Percentiles rank a stretch among this genome's conserved stretches.
Evolutionary conservation across 2,797 vertebrate genomes (phyloP).

Genomic region (Macropodus opercularis): DNA sequence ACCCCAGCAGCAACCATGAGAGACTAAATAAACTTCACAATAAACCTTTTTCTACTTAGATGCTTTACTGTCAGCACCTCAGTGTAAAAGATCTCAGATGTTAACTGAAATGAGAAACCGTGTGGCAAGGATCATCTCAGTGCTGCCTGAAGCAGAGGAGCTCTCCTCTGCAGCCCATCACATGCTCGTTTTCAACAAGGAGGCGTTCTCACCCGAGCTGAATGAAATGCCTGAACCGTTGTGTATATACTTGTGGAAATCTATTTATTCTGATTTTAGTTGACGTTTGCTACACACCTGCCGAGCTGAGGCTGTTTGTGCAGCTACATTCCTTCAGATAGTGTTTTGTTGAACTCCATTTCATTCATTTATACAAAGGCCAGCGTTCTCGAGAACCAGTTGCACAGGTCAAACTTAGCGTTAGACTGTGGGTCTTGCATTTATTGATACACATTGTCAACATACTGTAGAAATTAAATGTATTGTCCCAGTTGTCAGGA

Average conservation of each 20-base stretch:
- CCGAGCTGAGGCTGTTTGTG: constrained; percentile 1
- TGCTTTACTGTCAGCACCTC: no score
- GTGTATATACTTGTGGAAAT: constrained; percentile 6
- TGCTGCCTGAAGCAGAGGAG: neutral
- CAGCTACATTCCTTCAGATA: constrained; percentile 7
- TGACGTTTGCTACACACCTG: constrained; percentile 8
- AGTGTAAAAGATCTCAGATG: no score
- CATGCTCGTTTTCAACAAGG: no score
- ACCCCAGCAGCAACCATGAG: no score
- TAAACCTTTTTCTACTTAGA: no score
- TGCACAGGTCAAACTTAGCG: no score
- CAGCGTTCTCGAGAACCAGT: neutral
- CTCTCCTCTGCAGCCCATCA: neutral
- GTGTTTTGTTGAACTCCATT: neutral
- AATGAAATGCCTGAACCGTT: neutral
- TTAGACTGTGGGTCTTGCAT: no score
- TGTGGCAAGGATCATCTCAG: no score
- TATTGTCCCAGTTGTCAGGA: neutral
- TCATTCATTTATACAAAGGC: neutral
- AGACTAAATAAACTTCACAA: no score
- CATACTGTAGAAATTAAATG: neutral
- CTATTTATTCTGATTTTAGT: constrained; percentile 27
- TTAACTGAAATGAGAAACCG: no score
- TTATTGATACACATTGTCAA: neutral
- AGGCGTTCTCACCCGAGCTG: neutral